These are phyloP conservation scores for Coelinius sp. DNA, from an alignment of 2,888 invertebrate genomes.

Conservation along the genomic window DNA sequence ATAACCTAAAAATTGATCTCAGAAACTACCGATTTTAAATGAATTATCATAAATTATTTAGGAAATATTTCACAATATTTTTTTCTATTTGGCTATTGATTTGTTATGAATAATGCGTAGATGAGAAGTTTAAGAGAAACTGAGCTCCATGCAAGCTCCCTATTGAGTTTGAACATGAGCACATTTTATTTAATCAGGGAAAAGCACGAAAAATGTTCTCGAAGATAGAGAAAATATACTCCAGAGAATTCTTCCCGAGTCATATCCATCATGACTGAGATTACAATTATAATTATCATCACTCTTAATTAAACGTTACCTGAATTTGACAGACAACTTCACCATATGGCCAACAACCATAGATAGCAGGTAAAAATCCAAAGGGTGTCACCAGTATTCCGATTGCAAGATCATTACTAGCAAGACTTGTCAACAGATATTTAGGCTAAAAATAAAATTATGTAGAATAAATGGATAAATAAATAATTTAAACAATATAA, in stretches of 20 bases:
- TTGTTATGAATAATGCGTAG: no score
- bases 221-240: neutral
- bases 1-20: no score
- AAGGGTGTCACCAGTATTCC: constrained; percentile 90
- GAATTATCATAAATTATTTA: no score
- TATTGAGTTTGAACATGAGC: no score
- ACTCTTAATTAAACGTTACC: constrained; percentile 72
- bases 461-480: no score
- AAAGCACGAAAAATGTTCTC: neutral
- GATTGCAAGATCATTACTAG: constrained; percentile 89
- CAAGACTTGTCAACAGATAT: constrained; percentile 88
- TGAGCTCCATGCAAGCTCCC: no score
- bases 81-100: no score
- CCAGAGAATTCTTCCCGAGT: neutral
- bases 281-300: neutral
- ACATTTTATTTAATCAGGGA: no score
- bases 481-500: neutral
- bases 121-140: no score
- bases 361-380: constrained; percentile 85
- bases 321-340: constrained; percentile 93
- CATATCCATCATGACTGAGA: neutral
- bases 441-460: constrained; percentile 78
- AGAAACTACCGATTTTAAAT: no score
- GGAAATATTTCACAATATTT: no score
- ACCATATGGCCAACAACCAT: constrained; percentile 93